Evolutionary conservation across 2,888 invertebrate genomes (phyloP), one percentile per base, ranked within the genome.

Genomic region (Drosophila neonasuta): DNA sequence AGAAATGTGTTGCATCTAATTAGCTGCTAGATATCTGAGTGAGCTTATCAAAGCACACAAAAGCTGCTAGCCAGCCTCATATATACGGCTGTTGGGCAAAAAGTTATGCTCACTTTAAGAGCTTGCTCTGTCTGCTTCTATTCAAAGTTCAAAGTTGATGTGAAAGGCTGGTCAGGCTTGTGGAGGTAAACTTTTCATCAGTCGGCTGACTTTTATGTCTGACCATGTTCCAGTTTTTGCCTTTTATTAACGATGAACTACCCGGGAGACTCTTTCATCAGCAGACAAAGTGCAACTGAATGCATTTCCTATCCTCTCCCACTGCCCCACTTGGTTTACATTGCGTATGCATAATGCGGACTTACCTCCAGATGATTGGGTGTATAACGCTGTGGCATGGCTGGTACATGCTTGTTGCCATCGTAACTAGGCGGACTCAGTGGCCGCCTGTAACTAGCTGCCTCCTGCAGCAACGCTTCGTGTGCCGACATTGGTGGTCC

Each of bases 391-490:
- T 89, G 83, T 9, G 85, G 88, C 85, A 90, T 89, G 30, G 88
- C 79, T 29, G 91, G 91, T 65, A 90, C 84, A 70, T 90, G 89
- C 72, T 91, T 90, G 62, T 87, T 89, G 72, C 88, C 89, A 74
- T 90, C 90, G 67, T 93, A 92, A 34, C 92, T 92, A 65, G 92
- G 91, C 34, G 93, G 92, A 86, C 93, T 94, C 41, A 94, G 90
- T 1, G 94, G 94, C 65, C 94, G 92, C 30, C 92, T 92, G 77
- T 94, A 94, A 62, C 92, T 91, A 80, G 92, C 90, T 50, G 92
- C 91, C 60, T 92, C 92, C 63, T 78, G 74, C 0, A 84, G 75
- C 51, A 88, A 62, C 1, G 88, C 87, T 57, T 89, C 88, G 30
- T 85, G 88, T 2, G 88, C 92, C 70, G 77, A 90, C 49, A 78